Evolutionary conservation across 2,797 vertebrate genomes (phyloP).

Genomic region (Pangasius krempfi): DNA sequence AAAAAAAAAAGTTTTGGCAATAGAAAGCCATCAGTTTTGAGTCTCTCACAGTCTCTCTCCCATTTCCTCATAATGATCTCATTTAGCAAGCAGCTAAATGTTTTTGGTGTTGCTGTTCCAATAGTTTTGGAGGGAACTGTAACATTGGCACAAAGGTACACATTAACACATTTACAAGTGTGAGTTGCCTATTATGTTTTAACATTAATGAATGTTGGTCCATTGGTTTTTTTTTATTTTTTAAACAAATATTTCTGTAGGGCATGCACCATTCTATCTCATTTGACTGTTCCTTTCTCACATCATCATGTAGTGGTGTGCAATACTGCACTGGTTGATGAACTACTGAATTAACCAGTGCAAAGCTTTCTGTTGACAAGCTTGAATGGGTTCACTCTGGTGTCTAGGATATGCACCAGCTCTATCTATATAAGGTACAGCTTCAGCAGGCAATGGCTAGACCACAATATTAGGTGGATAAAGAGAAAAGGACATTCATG

Average conservation of each 20-base stretch:
- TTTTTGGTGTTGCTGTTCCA: too few species aligned
- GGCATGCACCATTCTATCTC: neutral
- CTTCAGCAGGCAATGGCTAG: slow-evolving; percentile 37
- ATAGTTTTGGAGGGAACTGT: neutral
- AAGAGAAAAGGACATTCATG: slow-evolving; percentile 36
- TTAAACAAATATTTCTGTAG: neutral
- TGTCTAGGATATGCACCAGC: neutral
- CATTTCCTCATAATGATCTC: slow-evolving; percentile 69
- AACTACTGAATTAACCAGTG: neutral
- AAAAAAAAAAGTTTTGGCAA: slow-evolving; percentile 42
- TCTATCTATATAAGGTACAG: slow-evolving; percentile 34
- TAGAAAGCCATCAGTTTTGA: slow-evolving; percentile 61
- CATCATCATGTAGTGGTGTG: neutral
- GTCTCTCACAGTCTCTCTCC: slow-evolving; percentile 47
- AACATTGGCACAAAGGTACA: neutral
- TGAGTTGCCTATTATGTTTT: neutral
- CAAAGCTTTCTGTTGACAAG: neutral
- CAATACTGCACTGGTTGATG: neutral
- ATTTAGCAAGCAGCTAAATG: slow-evolving; percentile 57
- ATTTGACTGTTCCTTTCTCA: neutral
- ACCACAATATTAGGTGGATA: slow-evolving; percentile 27
- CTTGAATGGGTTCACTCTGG: neutral
- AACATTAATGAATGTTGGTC: neutral
- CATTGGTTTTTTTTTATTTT: neutral
- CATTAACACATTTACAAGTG: neutral